phyloP scores from a whole-genome alignment of 2,888 invertebrate genomes.

The Eurois occulta region DNA sequence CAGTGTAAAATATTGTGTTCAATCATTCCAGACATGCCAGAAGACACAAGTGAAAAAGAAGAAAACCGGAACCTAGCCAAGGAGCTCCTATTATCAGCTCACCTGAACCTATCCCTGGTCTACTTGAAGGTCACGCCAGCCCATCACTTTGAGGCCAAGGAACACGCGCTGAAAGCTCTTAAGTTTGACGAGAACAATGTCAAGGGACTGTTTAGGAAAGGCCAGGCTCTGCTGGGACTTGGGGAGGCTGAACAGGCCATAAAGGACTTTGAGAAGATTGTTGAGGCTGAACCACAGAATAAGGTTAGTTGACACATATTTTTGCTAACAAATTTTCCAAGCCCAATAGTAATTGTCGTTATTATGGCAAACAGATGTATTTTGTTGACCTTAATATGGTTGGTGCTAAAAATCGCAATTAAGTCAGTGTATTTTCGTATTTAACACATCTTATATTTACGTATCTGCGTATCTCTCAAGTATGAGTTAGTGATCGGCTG shows the following conservation, averaged over 20 bases:
- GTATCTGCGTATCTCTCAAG: not conserved
- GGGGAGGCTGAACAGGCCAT: constrained; percentile 95
- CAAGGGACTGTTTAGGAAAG: constrained; percentile 97
- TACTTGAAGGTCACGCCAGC: constrained; percentile 93
- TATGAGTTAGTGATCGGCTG: not conserved
- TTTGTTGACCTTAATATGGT: not conserved
- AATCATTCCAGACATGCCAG: constrained; percentile 74
- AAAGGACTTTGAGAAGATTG: constrained; percentile 94
- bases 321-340: not conserved
- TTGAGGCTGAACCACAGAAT: constrained; percentile 95
- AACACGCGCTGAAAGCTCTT: constrained; percentile 94
- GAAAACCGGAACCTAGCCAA: constrained; percentile 74
- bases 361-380: not conserved
- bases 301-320: constrained; percentile 80
- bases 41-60: constrained; percentile 75
- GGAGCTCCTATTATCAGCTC: constrained; percentile 92
- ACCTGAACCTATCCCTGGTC: constrained; percentile 96
- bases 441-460: not conserved
- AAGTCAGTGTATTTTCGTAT: not conserved
- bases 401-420: not conserved
- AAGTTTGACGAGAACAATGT: constrained; percentile 94
- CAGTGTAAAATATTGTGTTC: not conserved
- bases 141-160: constrained; percentile 92
- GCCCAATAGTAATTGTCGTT: not conserved
- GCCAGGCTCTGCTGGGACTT: constrained; percentile 94